phyloP scores from a whole-genome alignment of 2,113 vertebrate genomes.

The Trochalopteron elliotii region DNA sequence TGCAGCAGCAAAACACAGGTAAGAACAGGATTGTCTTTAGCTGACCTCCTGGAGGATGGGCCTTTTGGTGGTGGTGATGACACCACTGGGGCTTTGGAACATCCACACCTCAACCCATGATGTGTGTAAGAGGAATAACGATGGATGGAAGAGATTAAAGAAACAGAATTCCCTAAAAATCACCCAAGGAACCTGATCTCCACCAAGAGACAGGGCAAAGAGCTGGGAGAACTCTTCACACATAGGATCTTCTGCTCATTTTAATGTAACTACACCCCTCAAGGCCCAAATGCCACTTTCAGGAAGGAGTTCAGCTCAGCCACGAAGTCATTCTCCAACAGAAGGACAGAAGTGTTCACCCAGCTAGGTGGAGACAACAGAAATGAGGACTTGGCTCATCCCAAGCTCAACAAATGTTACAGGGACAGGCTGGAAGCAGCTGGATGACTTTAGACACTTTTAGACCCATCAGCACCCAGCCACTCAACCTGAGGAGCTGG shows the following conservation, averaged over 20 bases:
- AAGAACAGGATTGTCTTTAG: fast-evolving
- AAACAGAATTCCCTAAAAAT: not conserved
- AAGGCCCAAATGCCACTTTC: not conserved
- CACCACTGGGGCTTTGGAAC: not conserved
- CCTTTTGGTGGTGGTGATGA: not conserved
- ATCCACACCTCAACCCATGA: not conserved
- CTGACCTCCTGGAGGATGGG: not conserved
- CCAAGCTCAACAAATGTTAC: not conserved
- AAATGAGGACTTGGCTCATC: not conserved
- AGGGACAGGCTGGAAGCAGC: not conserved
- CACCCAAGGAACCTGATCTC: not conserved
- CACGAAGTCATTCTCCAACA: fast-evolving
- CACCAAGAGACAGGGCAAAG: not conserved
- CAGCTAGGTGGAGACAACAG: fast-evolving
- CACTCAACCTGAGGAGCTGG: not conserved
- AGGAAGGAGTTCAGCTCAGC: not conserved
- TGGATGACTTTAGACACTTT: not conserved
- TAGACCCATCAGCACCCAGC: not conserved
- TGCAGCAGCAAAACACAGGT: not conserved
- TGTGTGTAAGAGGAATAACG: not conserved
- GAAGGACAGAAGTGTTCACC: not conserved
- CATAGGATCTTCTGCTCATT: not conserved
- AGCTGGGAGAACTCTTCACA: not conserved
- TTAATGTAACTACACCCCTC: not conserved
- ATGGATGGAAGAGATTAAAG: not conserved